Conservation (phyloP, 2,113 vertebrate species). For the Triplophysa siluroides region DNA sequence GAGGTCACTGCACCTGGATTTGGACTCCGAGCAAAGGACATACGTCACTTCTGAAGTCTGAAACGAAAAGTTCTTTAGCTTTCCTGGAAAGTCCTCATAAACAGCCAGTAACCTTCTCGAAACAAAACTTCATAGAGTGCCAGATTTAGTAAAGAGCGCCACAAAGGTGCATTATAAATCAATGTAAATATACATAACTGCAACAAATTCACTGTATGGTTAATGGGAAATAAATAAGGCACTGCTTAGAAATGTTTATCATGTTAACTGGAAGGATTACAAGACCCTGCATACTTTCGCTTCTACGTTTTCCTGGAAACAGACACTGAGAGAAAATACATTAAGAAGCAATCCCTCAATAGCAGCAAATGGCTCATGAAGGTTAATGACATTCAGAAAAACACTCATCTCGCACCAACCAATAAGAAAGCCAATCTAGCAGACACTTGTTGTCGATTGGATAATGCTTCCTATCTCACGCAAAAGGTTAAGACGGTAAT, state of each 20-base stretch:
- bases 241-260: background rate
- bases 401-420: background rate
- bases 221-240: background rate
- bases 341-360: background rate
- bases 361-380: background rate
- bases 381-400: background rate
- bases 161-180: background rate
- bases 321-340: background rate
- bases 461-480: background rate
- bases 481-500: constrained; percentile 1
- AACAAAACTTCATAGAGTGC: background rate
- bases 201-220: too few relatives aligned
- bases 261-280: background rate
- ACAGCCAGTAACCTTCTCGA: background rate
- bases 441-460: background rate
- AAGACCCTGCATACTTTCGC: background rate
- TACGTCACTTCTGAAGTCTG: background rate
- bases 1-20: constrained; percentile 38
- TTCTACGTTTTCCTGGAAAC: background rate
- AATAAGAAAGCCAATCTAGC: background rate
- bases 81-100: background rate
- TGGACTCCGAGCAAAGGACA: background rate
- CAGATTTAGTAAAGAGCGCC: background rate
- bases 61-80: background rate
- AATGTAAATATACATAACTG: too few relatives aligned